Evolutionary conservation across 2,113 vertebrate species (phyloP).

Genomic region (Ammodytes dubius): DNA sequence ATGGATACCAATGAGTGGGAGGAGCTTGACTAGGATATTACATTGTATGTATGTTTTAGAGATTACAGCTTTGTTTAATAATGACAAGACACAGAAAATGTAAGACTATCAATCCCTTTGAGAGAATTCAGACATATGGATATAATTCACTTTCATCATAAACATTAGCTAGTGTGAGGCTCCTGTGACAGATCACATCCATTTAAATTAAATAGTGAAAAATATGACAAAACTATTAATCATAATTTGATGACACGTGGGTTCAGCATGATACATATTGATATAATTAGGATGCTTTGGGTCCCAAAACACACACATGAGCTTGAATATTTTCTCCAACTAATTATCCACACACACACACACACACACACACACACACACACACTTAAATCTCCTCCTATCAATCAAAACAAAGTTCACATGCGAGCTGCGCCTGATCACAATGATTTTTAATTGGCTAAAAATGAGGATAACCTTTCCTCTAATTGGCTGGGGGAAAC

Average conservation of each 20-base stretch:
- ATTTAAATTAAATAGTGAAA: constrained; percentile 10
- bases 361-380: constrained; percentile 16
- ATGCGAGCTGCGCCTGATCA: constrained; percentile 64
- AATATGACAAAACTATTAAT: constrained; percentile 31
- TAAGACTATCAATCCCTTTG: not conserved
- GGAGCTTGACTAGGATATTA: not conserved
- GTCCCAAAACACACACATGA: constrained; percentile 46
- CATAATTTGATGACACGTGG: constrained; percentile 3
- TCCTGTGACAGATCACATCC: not conserved
- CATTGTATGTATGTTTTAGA: not conserved
- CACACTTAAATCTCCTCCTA: constrained; percentile 40
- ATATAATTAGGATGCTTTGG: constrained; percentile 27
- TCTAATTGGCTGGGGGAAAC: constrained; percentile 74
- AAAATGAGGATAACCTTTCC: constrained; percentile 74
- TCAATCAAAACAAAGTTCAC: constrained; percentile 75
- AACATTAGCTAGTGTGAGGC: not conserved
- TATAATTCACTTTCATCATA: not conserved
- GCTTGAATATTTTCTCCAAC: constrained; percentile 23
- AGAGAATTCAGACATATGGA: not conserved
- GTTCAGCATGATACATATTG: not conserved
- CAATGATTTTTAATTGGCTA: constrained; percentile 76
- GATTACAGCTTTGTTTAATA: not conserved
- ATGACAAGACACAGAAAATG: not conserved
- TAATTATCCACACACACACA: constrained; percentile 41
- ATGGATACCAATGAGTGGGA: not conserved